These are phyloP conservation scores for Bubalus kerabau DNA, from an alignment of 2,113 vertebrate genomes.

Conservation along the genomic window DNA sequence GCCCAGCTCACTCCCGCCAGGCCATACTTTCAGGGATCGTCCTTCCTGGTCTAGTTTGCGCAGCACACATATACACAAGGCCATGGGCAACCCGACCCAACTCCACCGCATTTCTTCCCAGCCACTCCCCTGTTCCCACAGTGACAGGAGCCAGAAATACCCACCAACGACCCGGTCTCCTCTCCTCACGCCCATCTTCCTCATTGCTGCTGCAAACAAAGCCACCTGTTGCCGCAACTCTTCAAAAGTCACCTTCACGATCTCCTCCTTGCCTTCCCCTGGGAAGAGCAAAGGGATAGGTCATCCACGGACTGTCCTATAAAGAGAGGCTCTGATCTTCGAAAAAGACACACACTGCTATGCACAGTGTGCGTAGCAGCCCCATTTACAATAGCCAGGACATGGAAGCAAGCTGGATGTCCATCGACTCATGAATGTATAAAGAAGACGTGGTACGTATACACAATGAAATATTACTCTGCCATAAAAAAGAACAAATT, in stretches of 20 bases:
- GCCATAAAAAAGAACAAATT: neutral
- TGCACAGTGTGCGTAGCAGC: neutral
- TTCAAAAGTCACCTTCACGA: constrained; percentile 91
- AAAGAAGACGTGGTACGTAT: neutral
- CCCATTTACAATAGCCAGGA: neutral
- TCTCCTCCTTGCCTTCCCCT: constrained; percentile 95
- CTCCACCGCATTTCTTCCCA: neutral
- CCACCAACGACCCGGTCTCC: constrained; percentile 96
- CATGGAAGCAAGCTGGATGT: neutral
- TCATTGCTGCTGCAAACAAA: constrained; percentile 93
- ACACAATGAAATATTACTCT: neutral
- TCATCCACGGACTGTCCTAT: fast-evolving
- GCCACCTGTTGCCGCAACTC: constrained; percentile 91
- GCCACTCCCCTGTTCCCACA: neutral
- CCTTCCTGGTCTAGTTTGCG: fast-evolving
- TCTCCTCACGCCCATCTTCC: constrained; percentile 90
- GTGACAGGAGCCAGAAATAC: constrained; percentile 19
- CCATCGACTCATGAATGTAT: neutral
- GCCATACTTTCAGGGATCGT: neutral
- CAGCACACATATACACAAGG: fast-evolving
- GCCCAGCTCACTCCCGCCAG: neutral
- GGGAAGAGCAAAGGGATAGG: constrained; percentile 1
- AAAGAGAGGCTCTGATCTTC: neutral
- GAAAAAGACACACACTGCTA: neutral
- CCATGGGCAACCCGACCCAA: fast-evolving